Conservation (phyloP, 2,888 invertebrate genomes). For the Drosophila kokeensis region DNA sequence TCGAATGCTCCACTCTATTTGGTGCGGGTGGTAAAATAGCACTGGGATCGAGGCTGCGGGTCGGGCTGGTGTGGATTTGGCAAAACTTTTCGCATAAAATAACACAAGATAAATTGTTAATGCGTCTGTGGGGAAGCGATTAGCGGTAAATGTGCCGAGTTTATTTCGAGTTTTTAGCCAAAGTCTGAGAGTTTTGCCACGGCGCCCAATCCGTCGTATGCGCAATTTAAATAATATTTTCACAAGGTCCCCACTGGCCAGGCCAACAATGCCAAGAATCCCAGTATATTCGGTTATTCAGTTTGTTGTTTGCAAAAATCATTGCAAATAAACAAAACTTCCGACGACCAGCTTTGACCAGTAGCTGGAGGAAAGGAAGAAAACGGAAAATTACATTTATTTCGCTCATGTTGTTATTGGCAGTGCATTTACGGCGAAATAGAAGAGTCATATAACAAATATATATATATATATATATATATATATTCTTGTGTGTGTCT, state of each 20-base stretch:
- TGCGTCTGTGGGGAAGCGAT: constrained; percentile 82
- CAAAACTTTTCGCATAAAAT: constrained; percentile 80
- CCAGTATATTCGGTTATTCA: constrained; percentile 21
- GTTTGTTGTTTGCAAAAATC: constrained; percentile 12
- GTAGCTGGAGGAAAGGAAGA: constrained; percentile 15
- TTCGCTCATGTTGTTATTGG: constrained; percentile 15
- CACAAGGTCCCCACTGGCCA: constrained; percentile 14
- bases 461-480: background rate
- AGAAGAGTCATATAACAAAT: constrained; percentile 2
- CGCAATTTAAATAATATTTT: constrained; percentile 67
- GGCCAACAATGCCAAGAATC: background rate
- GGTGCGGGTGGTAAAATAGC: background rate
- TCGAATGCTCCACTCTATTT: constrained; percentile 62
- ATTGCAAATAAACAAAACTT: constrained; percentile 33
- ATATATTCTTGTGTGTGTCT: constrained; percentile 17
- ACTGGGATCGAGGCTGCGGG: constrained; percentile 4
- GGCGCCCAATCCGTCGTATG: constrained; percentile 50
- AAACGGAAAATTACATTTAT: constrained; percentile 22
- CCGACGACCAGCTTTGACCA: constrained; percentile 24
- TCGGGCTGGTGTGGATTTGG: constrained; percentile 9
- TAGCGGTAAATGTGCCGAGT: constrained; percentile 80
- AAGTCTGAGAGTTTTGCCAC: constrained; percentile 31
- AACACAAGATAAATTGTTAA: constrained; percentile 82
- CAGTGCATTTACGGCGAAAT: constrained; percentile 27
- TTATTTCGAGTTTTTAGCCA: constrained; percentile 63